Conservation (phyloP, 2,888 invertebrate species). For the Catocala nupta region DNA sequence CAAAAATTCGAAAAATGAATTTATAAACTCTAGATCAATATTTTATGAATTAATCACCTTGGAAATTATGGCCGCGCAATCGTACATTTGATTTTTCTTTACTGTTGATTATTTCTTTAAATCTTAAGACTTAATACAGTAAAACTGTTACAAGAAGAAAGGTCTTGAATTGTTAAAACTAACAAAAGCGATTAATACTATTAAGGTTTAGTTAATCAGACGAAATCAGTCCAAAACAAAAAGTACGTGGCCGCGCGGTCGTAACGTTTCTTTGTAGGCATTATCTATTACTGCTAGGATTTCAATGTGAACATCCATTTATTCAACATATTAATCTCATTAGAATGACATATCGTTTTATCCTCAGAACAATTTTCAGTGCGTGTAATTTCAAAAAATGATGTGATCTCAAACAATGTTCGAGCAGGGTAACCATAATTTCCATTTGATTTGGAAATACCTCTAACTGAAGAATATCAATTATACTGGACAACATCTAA, state of each 20-base stretch:
- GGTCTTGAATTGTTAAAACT: too few species aligned
- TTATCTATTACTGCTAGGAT: slow-evolving; percentile 25
- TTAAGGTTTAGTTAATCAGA: too few species aligned
- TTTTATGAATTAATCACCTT: too few species aligned
- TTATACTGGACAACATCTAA: slow-evolving; percentile 28
- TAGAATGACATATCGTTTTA: slow-evolving; percentile 27
- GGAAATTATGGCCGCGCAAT: too few species aligned
- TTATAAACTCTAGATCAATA: too few species aligned
- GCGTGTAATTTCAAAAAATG: slow-evolving; percentile 21
- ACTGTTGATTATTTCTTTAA: too few species aligned
- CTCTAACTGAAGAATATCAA: background rate
- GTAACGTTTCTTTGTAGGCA: slow-evolving; percentile 28
- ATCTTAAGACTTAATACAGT: too few species aligned
- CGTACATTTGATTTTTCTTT: too few species aligned
- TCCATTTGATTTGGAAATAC: slow-evolving; percentile 26
- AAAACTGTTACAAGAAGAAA: too few species aligned
- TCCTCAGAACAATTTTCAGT: slow-evolving; percentile 21
- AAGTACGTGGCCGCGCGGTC: slow-evolving; percentile 30
- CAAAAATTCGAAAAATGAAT: too few species aligned
- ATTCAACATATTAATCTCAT: slow-evolving; percentile 26
- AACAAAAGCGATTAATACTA: too few species aligned
- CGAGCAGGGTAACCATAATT: slow-evolving; percentile 17
- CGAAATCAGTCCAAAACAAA: too few species aligned
- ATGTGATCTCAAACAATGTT: slow-evolving; percentile 27
- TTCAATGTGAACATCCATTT: slow-evolving; percentile 28